Percentiles rank a stretch among this genome's conserved stretches.
Conservation (phyloP, 2,113 vertebrate species). For the Canis aureus region DNA sequence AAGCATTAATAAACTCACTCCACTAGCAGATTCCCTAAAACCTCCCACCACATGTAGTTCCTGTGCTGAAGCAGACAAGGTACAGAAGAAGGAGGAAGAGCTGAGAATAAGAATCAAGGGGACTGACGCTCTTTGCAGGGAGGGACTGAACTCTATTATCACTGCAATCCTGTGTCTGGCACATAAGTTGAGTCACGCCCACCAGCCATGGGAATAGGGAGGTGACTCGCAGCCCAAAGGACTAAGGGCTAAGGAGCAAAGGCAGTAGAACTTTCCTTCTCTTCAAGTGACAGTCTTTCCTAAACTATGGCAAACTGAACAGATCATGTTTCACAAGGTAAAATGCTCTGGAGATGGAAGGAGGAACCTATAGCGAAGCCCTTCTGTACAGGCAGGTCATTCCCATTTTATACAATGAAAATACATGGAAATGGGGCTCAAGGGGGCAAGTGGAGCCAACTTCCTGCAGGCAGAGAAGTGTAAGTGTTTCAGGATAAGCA, state of each 20-base stretch:
- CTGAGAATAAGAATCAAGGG: neutral
- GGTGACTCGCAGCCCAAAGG: accelerated
- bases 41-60: accelerated
- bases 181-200: neutral
- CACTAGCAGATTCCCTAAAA: neutral
- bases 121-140: accelerated
- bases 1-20: neutral
- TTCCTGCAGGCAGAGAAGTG: neutral
- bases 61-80: neutral
- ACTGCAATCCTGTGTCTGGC: neutral
- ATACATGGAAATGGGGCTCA: neutral
- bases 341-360: neutral
- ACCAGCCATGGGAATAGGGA: neutral
- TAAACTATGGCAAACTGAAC: neutral
- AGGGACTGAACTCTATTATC: neutral
- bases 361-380: neutral
- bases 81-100: neutral
- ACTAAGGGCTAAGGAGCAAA: neutral
- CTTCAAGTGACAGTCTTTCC: neutral
- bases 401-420: neutral
- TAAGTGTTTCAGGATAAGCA: neutral
- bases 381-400: neutral
- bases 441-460: neutral
- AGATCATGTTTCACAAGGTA: neutral
- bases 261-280: accelerated